Base-by-base conservation (phyloP, 2,113 vertebrate genomes). In the Caranx ignobilis region DNA sequence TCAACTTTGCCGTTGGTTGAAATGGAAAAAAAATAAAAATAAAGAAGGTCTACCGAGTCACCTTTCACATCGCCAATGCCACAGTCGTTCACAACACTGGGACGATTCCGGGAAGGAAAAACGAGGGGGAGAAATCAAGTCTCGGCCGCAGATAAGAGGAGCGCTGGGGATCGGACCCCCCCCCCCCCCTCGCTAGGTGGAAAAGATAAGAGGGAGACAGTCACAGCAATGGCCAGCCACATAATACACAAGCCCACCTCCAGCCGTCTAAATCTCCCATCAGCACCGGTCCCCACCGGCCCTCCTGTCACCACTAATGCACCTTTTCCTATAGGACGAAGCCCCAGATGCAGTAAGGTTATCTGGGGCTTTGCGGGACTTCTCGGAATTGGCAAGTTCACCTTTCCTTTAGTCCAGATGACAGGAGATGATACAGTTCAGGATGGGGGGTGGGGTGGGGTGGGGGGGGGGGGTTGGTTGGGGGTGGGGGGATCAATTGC, bases 341-440 rank as follows among this genome's bases (percentile, higher is more conserved):
- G 91, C 86, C 89, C 72, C 77, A 68, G 90, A 87, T 82, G 76
- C 83, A 88, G 94, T 94, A 95, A 95, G 92, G 87, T 89, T 95
- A 95, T 95, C 94, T 91, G 90, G 71, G 70, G 81, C 87, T 92
- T 91, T 72, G 88, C 85, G 60, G 82, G 91, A 91, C 89, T 95
- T 96, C 94, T 94, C 86, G 92, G 95, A 95, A 95, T 90, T 82
- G 87, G 82, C 92, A 90, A 96, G 95, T 96, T 95, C 95, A 95
- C 94, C 95, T 95, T 94, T 94, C 91, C 86, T 79, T 76, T 75
- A 62, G 87, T 89, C 85, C 89, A 92, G 95, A 95, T 95, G 94
- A 93, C 87, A 93, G 90, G 87, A 83, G 74, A 75, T 83, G 95
- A 96, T 95, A 94, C 86, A 83, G 91, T 60, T 26, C 26, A 26